Evolutionary conservation across 1,140 invertebrate species (phyloP).

Genomic region (Lethrus apterus): DNA sequence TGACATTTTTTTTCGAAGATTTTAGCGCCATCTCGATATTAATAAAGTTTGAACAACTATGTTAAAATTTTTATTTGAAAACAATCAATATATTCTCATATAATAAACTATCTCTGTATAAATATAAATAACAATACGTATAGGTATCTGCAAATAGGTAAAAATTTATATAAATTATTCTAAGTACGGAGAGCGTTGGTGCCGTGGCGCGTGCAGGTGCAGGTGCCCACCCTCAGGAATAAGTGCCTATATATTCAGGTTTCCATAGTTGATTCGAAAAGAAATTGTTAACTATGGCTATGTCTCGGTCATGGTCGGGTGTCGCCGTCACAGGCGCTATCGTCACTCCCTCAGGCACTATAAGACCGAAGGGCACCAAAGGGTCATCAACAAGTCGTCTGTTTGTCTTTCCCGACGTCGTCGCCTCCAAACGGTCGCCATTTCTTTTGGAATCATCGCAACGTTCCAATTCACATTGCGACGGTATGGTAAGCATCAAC

Average conservation of each 20-base stretch:
- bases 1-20: too few relatives aligned
- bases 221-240: conserved; percentile 31
- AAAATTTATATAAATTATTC: conserved; percentile 27
- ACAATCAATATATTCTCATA: conserved; percentile 11
- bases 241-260: conserved; percentile 46
- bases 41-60: too few relatives aligned
- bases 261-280: conserved; percentile 52
- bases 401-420: conserved; percentile 16
- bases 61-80: conserved; percentile 12
- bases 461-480: conserved; percentile 4
- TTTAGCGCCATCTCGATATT: too few relatives aligned
- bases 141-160: conserved; percentile 28
- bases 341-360: conserved; percentile 42
- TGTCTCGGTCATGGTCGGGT: conserved; percentile 41
- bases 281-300: conserved; percentile 48
- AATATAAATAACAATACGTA: conserved; percentile 43
- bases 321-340: conserved; percentile 39
- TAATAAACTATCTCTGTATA: conserved; percentile 24
- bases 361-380: conserved; percentile 39
- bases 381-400: conserved; percentile 35
- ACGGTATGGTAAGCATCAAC: conserved; percentile 6
- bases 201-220: not conserved
- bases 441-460: too few relatives aligned
- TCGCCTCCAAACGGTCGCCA: too few relatives aligned
- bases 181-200: conserved; percentile 20